phyloP scores from a whole-genome alignment of 2,797 vertebrate genomes.

The Enteromius fasciolatus region DNA sequence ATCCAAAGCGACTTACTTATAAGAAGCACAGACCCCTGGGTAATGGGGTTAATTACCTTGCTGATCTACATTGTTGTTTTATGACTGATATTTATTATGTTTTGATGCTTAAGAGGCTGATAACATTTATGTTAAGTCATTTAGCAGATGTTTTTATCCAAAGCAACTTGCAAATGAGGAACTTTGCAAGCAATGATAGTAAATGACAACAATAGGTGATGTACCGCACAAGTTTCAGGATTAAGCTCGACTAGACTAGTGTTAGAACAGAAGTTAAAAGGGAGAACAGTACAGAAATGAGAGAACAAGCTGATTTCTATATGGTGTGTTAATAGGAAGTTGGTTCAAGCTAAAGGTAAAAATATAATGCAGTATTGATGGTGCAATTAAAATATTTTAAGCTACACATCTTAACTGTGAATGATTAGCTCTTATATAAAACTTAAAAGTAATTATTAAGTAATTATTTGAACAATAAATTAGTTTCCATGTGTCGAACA shows the following conservation, averaged over 20 bases:
- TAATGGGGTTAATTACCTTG: neutral
- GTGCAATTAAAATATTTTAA: neutral
- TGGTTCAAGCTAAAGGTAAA: neutral
- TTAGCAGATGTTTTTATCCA: neutral
- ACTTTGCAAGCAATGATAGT: neutral
- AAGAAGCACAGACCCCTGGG: neutral
- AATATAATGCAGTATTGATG: neutral
- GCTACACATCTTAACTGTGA: neutral
- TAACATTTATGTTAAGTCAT: neutral
- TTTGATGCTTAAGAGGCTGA: neutral
- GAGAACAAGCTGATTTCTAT: neutral
- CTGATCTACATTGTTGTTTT: neutral
- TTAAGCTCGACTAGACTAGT: neutral
- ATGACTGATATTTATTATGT: neutral
- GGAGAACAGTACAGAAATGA: slow-evolving; percentile 8
- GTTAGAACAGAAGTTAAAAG: slow-evolving; percentile 6
- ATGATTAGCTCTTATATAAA: neutral
- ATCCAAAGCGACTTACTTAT: neutral
- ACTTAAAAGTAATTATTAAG: neutral
- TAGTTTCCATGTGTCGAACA: neutral
- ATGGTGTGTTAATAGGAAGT: neutral
- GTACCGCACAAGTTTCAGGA: neutral
- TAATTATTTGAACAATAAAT: neutral
- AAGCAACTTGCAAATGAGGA: neutral
- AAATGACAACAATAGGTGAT: neutral